Evolutionary conservation across 2,797 vertebrate genomes (phyloP).

Genomic region (Propithecus perrieri): DNA sequence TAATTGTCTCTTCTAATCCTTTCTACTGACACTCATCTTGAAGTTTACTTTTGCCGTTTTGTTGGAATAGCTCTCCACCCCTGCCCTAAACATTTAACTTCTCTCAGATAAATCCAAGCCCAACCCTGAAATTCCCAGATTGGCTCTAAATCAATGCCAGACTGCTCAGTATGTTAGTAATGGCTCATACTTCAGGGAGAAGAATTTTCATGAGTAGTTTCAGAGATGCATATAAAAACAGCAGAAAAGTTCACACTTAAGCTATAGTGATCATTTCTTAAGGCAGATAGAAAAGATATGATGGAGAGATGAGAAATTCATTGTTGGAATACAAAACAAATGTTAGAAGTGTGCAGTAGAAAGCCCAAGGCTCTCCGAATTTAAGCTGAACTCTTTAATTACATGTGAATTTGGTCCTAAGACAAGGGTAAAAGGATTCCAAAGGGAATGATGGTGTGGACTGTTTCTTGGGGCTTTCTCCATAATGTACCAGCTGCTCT

Average conservation of each 20-base stretch:
- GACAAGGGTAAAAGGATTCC: not conserved
- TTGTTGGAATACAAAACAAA: not conserved
- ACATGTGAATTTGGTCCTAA: not conserved
- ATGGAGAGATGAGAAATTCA: not conserved
- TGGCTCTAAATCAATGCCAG: constrained; percentile 77
- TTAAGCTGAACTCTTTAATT: not conserved
- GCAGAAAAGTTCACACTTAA: not conserved
- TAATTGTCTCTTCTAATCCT: constrained; percentile 79
- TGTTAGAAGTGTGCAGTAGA: not conserved
- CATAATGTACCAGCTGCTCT: not conserved
- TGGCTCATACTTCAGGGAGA: constrained; percentile 57
- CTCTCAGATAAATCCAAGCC: constrained; percentile 70
- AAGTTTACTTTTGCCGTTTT: constrained; percentile 78
- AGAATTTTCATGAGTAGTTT: constrained; percentile 62
- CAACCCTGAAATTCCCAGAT: constrained; percentile 72
- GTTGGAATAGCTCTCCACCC: constrained; percentile 65
- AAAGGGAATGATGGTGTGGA: not conserved
- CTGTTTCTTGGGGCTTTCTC: not conserved
- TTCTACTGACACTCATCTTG: constrained; percentile 75
- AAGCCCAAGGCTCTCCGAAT: not conserved
- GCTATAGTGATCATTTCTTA: not conserved
- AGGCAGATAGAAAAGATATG: not conserved
- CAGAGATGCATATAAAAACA: constrained; percentile 53
- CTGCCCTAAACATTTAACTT: constrained; percentile 75
- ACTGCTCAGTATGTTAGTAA: constrained; percentile 58